Evolutionary conservation across 2,888 invertebrate species (phyloP), one percentile per base, ranked within the genome.

Genomic region (Allacma fusca): DNA sequence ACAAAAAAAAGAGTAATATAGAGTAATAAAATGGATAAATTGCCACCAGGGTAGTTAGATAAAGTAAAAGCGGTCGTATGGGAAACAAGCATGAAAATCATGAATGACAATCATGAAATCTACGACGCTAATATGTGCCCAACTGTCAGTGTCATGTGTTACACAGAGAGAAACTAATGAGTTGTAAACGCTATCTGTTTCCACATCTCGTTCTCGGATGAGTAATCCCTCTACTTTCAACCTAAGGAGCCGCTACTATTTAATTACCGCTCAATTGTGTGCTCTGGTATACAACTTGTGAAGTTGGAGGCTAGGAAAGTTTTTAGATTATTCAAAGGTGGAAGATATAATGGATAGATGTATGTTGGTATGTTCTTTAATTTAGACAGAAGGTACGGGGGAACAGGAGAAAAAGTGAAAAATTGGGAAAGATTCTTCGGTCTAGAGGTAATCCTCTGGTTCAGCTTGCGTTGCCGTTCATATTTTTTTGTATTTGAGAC

Each of bases 351-450:
- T 50, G 50, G n/a, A n/a, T n/a, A 50, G n/a, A 2, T n/a, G 16
- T 2, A 50, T 50, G 16, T 16, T 9, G 5, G 34, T 9, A 34
- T 34, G 9, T 34, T 34, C 34, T 34, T 34, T 34, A 34, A 34
- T 34, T 34, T 7, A 34, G 34, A 34, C 34, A 34, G 34, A 34
- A 34, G 9, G 9, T 4, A 34, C 4, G 50, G 50, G 16, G 16
- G 50, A 16, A 2, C 19, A 19, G n/a, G 50, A 16, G n/a, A n/a
- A n/a, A 50, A 50, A 50, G 50, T 50, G 50, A 50, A 50, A 50
- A 50, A 50, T 50, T 50, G 50, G 50, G 16, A 50, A 50, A 50
- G 50, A 50, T 50, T 50, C 50, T n/a, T 50, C 50, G n/a, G 50
- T 50, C 5, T 50, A 50, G 7, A 50, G 50, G 50, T 50, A 50